phyloP scores from a whole-genome alignment of 2,113 vertebrate species.

The Galemys pyrenaicus region DNA sequence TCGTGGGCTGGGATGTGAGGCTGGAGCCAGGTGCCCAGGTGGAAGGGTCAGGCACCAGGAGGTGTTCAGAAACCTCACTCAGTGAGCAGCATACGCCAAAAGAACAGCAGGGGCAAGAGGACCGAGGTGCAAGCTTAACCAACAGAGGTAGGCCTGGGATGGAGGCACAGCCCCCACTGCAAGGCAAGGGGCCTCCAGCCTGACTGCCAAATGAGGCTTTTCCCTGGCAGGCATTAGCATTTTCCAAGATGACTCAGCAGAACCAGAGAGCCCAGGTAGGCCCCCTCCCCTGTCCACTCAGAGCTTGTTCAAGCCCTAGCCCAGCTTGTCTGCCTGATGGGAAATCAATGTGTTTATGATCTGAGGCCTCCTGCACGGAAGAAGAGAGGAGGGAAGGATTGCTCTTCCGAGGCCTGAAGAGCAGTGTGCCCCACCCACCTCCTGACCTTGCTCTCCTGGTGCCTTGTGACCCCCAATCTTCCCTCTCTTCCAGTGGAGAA shows the following conservation, averaged over 20 bases:
- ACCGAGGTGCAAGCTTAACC: neutral
- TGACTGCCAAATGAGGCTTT: neutral
- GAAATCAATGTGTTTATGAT: conserved; percentile 71
- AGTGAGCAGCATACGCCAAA: neutral
- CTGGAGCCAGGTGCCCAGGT: neutral
- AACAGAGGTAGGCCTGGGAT: neutral
- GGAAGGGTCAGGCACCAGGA: neutral
- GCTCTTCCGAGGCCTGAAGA: neutral
- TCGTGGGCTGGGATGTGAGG: neutral
- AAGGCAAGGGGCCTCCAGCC: neutral
- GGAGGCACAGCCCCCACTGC: neutral
- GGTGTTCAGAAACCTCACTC: neutral
- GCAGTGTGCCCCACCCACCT: neutral
- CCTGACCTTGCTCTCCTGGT: neutral
- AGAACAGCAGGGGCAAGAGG: neutral
- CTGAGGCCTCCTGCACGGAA: conserved; percentile 37
- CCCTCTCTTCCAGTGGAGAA: neutral
- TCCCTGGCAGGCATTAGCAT: neutral
- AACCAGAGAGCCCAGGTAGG: conserved; percentile 20
- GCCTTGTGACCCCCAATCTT: neutral
- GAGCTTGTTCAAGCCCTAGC: conserved; percentile 58
- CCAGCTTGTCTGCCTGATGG: conserved; percentile 63
- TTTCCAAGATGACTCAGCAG: conserved; percentile 63
- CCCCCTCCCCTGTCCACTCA: neutral
- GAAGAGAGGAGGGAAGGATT: conserved; percentile 50